Percentiles rank a stretch among this genome's conserved stretches.
Conservation (phyloP, 2,888 invertebrate genomes). For the Reticulitermes lucifugus region DNA sequence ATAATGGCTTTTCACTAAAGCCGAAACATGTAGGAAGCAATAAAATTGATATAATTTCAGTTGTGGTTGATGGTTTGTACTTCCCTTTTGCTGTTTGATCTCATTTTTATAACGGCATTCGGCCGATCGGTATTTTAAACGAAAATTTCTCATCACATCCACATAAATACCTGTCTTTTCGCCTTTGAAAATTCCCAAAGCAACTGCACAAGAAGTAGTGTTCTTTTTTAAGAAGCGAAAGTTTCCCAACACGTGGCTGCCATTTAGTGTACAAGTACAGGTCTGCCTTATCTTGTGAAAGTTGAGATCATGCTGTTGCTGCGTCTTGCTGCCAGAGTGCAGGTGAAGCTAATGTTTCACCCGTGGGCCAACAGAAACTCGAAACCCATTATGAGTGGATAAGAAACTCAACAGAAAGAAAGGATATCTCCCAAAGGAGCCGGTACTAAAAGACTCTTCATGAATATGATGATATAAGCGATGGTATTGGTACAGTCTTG, state of each 20-base stretch:
- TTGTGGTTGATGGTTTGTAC: no score
- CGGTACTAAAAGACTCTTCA: neutral
- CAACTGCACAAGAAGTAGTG: no score
- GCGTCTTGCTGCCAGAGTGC: constrained; percentile 2
- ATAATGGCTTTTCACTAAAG: no score
- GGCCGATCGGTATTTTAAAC: no score
- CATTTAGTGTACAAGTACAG: neutral
- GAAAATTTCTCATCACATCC: no score
- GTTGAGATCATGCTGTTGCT: neutral
- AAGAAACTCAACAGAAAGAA: constrained; percentile 23
- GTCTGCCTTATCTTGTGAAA: neutral
- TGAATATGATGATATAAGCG: constrained; percentile 13
- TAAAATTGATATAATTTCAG: no score
- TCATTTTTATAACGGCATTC: no score
- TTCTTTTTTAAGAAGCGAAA: neutral
- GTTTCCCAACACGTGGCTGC: neutral
- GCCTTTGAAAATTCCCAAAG: no score
- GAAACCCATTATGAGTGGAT: constrained; percentile 18
- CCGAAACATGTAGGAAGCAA: no score
- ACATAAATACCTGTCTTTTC: no score
- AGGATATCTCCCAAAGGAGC: neutral
- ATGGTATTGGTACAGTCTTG: neutral
- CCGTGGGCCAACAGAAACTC: constrained; percentile 18
- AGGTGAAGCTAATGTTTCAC: constrained; percentile 9
- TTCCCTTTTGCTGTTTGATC: no score